Base-by-base conservation (phyloP, 2,888 invertebrate species). In the Cyaniris semiargus region DNA sequence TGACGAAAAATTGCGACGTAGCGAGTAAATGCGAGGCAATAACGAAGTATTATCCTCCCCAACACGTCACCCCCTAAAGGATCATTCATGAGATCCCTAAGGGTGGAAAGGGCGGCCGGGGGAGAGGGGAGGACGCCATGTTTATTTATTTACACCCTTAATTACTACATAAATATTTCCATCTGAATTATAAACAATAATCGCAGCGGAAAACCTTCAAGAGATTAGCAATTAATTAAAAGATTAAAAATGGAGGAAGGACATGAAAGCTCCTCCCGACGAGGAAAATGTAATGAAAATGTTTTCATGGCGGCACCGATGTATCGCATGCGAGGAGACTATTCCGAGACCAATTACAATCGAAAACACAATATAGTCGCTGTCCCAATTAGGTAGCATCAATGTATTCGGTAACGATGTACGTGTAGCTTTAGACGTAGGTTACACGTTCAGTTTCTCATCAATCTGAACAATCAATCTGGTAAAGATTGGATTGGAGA, bases 271-370 rank as follows among this genome's bases (percentile, higher is more conserved):
- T 23, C n/a, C 60, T 21, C 21, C 60, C 60, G 23, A 60, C 13
- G 21, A n/a, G 58, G 58, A 58, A 58, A 21, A 21, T 58, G 58
- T 60, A 60, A 23, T 13, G 21, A 60, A 2, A 60, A 13, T 60
- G 13, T 60, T 60, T 60, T 23, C 60, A 60, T 60, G 23, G 13
- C 58, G 58, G 21, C 10, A 21, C 7, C 10, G 21, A 10, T 23
- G 1, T 23, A 60, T 60, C 60, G 60, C 60, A 60, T 60, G 60
- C 10, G 23, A 13, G 8, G 4, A 23, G 60, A 23, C 60, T 23
- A 60, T 60, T 60, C 60, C 21, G 23, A 60, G 60, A 60, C 60
- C 60, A 60, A 23, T 23, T 60, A 60, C 60, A 60, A 60, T 60
- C 21, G 23, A 60, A 58, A 10, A 60, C 23, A 13, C 21, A n/a